Evolutionary conservation across 2,888 invertebrate genomes (phyloP), one percentile per base, ranked within the genome.

Genomic region (Euplexia lucipara): DNA sequence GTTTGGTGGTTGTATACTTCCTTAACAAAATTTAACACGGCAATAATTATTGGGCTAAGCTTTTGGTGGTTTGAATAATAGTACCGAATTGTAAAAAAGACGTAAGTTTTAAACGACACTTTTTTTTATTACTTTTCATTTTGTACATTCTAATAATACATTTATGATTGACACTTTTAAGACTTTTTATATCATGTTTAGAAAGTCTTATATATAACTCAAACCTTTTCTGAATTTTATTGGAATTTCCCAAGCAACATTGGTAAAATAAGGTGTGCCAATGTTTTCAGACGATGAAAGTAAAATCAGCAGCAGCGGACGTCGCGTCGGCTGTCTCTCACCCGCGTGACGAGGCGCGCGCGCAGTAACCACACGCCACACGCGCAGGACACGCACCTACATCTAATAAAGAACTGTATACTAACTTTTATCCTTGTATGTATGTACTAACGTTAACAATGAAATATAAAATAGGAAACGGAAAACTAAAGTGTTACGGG

Each of bases 311-410:
- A 90, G 94, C 77, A 81, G 87, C 90, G 94, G 96, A 88, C 96
- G 96, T 95, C 96, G 96, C 92, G 95, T 96, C 96, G 96, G 96
- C 85, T 96, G 96, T 91, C 93, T 96, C 78, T 96, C 96, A 90
- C 96, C 96, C 91, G 96, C 96, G 93, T 96, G 96, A 96, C 88
- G 93, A 89, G 81, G 86, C 91, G 78, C 90, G 94, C 65, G 89
- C 90, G 12, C 93, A 92, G 79, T 95, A 91, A 85, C 85, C 66
- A 51, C 62, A 60, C 60, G 54, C 52, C 65, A 0, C 1, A 16
- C 32, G 1, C 20, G 70, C 70, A 52, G 69, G 41, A 45, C 47
- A 1, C 9, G 8, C 18, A 58, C 18, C 34, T 7, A 26, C 42
- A n/a, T 16, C 26, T 45, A 52, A 47, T 34, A 37, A n/a, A 26